phyloP scores from a whole-genome alignment of 2,797 vertebrate genomes.

The Heliangelus exortis region DNA sequence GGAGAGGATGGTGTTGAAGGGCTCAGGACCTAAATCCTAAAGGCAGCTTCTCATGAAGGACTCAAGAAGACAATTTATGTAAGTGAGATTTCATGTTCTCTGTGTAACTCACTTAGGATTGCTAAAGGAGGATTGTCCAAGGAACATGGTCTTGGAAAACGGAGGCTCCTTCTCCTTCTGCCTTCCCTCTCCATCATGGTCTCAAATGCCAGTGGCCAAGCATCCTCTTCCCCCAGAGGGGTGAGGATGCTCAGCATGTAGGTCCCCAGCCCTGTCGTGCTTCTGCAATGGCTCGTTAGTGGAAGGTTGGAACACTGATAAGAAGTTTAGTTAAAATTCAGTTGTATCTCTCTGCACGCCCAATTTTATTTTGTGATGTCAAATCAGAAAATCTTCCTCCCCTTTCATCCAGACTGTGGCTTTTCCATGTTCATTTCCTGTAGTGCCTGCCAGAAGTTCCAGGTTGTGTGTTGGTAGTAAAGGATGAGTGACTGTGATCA shows the following conservation, averaged over 20 bases:
- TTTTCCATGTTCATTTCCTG: constrained; percentile 5
- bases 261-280: background rate
- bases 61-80: background rate
- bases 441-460: constrained; percentile 5
- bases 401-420: background rate
- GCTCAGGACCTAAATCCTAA: background rate
- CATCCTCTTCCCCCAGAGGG: background rate
- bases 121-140: background rate
- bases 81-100: background rate
- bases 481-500: background rate
- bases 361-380: background rate
- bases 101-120: fast-evolving
- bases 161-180: background rate
- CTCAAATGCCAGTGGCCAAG: background rate
- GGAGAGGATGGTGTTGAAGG: background rate
- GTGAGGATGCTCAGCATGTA: background rate
- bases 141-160: background rate
- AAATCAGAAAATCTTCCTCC: background rate
- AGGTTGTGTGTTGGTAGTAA: background rate
- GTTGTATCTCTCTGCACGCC: background rate
- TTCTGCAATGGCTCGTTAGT: background rate
- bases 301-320: background rate
- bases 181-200: fast-evolving
- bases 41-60: background rate
- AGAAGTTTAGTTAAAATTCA: background rate